These are phyloP conservation scores for Chirona hameri DNA, from an alignment of 2,888 invertebrate species.

Conservation along the genomic window DNA sequence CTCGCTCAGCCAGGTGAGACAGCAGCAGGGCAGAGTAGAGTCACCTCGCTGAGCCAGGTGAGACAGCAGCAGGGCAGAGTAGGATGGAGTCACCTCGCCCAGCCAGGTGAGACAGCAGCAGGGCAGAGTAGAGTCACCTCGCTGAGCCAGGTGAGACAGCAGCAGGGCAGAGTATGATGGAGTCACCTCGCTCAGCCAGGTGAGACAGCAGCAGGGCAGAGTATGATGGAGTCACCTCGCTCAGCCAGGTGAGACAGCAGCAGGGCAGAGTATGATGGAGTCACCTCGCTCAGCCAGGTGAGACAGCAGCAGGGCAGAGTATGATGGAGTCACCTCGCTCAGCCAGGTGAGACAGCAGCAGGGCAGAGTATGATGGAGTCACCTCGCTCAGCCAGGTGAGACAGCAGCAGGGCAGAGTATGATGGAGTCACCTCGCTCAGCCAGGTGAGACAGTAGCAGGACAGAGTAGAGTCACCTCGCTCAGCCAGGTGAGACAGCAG, in stretches of 20 bases:
- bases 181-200: not conserved
- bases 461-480: not conserved
- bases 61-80: not conserved
- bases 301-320: not conserved
- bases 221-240: not conserved
- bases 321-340: not conserved
- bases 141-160: not conserved
- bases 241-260: not conserved
- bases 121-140: not conserved
- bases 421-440: not conserved
- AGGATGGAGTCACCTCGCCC: not conserved
- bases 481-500: not conserved
- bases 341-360: not conserved
- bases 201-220: not conserved
- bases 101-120: not conserved
- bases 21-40: not conserved
- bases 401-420: not conserved
- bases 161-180: not conserved
- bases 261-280: not conserved
- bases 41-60: not conserved
- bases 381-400: not conserved
- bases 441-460: slow-evolving; percentile 12
- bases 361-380: not conserved
- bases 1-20: not conserved
- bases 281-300: not conserved